Percentiles rank a stretch among this genome's conserved stretches.
These are phyloP conservation scores for Tychaedon coryphoeus DNA, from an alignment of 2,113 vertebrate genomes.

Conservation along the genomic window DNA sequence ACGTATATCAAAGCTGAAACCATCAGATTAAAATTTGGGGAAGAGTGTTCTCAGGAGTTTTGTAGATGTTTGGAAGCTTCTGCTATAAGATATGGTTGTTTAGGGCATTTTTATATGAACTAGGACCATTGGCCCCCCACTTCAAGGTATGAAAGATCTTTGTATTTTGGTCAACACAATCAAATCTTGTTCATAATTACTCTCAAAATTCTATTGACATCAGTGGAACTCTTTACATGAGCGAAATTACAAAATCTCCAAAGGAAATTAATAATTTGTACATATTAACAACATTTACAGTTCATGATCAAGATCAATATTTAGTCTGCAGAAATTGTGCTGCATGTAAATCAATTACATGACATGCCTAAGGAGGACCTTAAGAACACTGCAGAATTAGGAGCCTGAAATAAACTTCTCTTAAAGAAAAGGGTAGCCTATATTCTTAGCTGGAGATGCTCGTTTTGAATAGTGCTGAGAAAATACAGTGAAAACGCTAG, in stretches of 20 bases:
- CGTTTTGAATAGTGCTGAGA: not conserved
- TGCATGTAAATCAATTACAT: not conserved
- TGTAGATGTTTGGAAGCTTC: not conserved
- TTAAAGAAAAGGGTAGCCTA: not conserved
- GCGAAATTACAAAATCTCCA: not conserved
- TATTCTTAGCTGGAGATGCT: not conserved
- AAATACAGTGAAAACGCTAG: not conserved
- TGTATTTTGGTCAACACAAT: not conserved
- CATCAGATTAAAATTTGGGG: not conserved
- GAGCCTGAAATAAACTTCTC: not conserved
- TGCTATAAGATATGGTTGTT: not conserved
- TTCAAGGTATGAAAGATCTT: not conserved
- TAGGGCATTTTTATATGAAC: not conserved
- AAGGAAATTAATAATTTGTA: not conserved
- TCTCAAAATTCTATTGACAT: not conserved
- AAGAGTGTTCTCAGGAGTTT: not conserved
- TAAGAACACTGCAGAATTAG: not conserved
- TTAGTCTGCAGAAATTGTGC: not conserved
- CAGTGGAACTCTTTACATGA: not conserved
- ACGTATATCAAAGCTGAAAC: not conserved
- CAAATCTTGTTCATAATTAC: not conserved
- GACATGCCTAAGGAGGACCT: not conserved
- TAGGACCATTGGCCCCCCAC: fast-evolving
- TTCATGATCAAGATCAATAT: not conserved
- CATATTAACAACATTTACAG: not conserved